Percentiles rank a stretch among this genome's conserved stretches.
Conservation (phyloP, 2,797 vertebrate species). For the Enteromius anoplus region DNA sequence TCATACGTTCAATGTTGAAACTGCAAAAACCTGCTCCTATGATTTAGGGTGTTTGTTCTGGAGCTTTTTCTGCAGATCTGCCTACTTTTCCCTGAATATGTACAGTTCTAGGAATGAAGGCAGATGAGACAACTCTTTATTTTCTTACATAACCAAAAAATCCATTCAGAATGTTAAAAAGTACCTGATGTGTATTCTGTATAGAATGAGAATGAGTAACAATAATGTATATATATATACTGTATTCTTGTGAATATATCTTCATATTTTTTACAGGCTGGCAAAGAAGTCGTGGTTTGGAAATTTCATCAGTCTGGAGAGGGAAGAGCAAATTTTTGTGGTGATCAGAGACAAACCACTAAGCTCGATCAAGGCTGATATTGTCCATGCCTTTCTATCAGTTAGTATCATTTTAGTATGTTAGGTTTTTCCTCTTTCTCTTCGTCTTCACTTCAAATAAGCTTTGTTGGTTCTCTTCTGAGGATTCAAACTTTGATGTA, state of each 20-base stretch:
- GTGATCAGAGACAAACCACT: constrained; percentile 91
- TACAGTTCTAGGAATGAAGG: neutral
- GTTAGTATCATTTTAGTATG: constrained; percentile 71
- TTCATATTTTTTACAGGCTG: constrained; percentile 71
- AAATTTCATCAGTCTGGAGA: constrained; percentile 93
- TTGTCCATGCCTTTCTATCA: constrained; percentile 92
- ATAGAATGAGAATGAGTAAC: neutral
- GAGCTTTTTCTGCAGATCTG: neutral
- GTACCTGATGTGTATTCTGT: neutral
- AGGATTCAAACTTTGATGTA: neutral
- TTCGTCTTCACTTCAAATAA: neutral
- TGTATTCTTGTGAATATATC: constrained; percentile 32
- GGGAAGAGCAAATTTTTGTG: constrained; percentile 92
- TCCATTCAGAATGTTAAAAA: neutral
- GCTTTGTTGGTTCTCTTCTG: constrained; percentile 9
- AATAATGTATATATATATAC: neutral
- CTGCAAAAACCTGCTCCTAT: neutral
- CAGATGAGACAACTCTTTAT: neutral
- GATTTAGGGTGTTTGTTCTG: constrained; percentile 4
- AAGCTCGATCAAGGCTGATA: constrained; percentile 94
- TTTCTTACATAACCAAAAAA: neutral
- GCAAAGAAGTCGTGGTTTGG: constrained; percentile 95
- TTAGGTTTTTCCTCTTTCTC: neutral
- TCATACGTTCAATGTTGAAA: neutral
- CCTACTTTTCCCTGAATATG: neutral